Conservation (phyloP, 2,797 vertebrate genomes). For the Gastrophryne carolinensis region DNA sequence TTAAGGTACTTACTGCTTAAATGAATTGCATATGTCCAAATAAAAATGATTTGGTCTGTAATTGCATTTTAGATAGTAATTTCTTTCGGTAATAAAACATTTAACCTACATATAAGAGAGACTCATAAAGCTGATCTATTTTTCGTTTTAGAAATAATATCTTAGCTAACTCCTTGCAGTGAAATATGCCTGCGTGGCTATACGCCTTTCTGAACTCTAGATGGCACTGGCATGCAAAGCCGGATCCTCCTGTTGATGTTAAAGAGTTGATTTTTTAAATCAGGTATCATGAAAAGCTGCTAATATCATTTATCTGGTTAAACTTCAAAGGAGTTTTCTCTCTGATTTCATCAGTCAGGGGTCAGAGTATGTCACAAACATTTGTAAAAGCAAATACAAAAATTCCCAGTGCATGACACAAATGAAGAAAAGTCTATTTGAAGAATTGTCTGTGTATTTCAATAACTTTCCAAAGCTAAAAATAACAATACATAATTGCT, state of each 20-base stretch:
- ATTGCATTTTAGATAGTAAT: not conserved
- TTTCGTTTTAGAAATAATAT: not conserved
- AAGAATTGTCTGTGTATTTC: no score
- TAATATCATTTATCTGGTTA: not conserved
- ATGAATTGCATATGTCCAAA: not conserved
- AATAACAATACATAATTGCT: no score
- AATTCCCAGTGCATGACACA: not conserved
- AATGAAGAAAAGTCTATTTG: no score
- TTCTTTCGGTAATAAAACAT: not conserved
- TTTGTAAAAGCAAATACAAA: not conserved
- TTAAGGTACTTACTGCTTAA: not conserved
- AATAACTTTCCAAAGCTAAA: no score
- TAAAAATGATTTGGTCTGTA: not conserved
- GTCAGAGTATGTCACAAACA: not conserved
- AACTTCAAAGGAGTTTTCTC: not conserved
- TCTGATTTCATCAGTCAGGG: not conserved
- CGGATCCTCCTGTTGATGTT: no score
- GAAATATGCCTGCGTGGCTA: not conserved
- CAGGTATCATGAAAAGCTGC: not conserved
- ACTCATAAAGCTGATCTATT: not conserved
- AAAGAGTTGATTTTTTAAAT: not conserved
- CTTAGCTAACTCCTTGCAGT: no score
- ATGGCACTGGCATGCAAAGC: slow-evolving; percentile 39
- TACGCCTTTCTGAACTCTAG: slow-evolving; percentile 37
- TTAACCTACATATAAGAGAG: not conserved